Evolutionary conservation across 2,888 invertebrate genomes (phyloP).

Genomic region (Diarsia dahlii): DNA sequence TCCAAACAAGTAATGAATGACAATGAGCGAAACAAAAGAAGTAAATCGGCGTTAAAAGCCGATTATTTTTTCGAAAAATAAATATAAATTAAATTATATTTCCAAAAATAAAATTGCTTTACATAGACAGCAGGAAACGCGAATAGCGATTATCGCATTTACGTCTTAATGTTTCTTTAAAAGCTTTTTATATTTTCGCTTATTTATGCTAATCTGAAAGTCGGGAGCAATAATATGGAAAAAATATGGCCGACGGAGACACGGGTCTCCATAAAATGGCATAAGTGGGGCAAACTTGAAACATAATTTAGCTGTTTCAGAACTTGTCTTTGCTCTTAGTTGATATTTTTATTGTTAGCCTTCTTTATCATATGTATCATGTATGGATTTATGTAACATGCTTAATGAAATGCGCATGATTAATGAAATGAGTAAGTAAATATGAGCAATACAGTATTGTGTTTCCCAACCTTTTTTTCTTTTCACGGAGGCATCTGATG

Average conservation of each 20-base stretch:
- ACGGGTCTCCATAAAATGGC: conserved; percentile 78
- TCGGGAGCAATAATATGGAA: conserved; percentile 78
- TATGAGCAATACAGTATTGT: neutral
- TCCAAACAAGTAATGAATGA: conserved; percentile 60
- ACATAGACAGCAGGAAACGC: conserved; percentile 70
- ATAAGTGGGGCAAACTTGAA: conserved; percentile 79
- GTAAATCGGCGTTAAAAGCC: conserved; percentile 59
- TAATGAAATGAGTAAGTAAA: neutral
- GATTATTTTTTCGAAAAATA: conserved; percentile 42
- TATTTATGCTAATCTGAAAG: conserved; percentile 81
- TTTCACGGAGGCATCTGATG: no score
- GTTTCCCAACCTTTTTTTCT: conserved; percentile 1
- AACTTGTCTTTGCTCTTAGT: conserved; percentile 69
- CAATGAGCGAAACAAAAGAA: conserved; percentile 66
- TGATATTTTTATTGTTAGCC: conserved; percentile 66
- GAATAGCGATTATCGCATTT: conserved; percentile 74
- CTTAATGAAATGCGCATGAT: conserved; percentile 21
- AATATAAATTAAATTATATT: conserved; percentile 61
- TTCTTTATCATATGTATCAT: conserved; percentile 55
- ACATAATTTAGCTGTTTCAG: conserved; percentile 79
- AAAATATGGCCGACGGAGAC: conserved; percentile 77
- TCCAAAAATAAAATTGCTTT: conserved; percentile 66
- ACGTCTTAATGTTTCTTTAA: conserved; percentile 77
- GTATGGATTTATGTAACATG: conserved; percentile 11
- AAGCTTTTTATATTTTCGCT: conserved; percentile 79